Percentiles rank a stretch among this genome's conserved stretches.
phyloP scores from a whole-genome alignment of 2,113 vertebrate species.

The Empidonax traillii region DNA sequence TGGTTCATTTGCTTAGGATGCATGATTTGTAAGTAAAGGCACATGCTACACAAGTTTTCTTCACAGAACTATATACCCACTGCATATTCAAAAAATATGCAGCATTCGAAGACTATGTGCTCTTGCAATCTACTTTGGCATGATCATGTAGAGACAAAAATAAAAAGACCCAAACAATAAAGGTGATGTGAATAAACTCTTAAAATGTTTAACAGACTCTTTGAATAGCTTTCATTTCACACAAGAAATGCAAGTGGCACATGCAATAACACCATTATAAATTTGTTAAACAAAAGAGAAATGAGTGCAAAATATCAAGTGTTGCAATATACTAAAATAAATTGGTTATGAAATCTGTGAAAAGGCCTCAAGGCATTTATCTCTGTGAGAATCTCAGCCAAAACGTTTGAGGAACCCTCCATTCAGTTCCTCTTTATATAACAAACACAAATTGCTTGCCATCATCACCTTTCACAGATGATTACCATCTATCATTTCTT shows the following conservation, averaged over 20 bases:
- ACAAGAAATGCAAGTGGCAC: neutral
- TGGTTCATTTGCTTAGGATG: neutral
- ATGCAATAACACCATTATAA: neutral
- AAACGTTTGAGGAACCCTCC: neutral
- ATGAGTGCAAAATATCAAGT: neutral
- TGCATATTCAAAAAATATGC: neutral
- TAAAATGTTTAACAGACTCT: neutral
- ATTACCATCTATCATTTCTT: neutral
- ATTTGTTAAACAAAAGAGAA: neutral
- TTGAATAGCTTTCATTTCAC: neutral
- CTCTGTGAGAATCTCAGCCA: neutral
- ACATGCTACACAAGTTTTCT: neutral
- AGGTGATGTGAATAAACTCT: neutral
- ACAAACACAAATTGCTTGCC: neutral
- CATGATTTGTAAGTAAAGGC: neutral
- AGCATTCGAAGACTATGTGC: neutral
- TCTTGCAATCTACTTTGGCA: neutral
- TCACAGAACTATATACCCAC: neutral
- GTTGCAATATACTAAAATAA: neutral
- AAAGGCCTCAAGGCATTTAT: neutral
- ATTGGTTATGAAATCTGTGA: neutral
- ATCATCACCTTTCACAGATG: neutral
- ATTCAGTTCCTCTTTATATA: neutral
- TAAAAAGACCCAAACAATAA: neutral
- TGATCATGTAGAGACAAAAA: neutral